phyloP scores from a whole-genome alignment of 2,888 invertebrate species.

The Ceramica pisi region DNA sequence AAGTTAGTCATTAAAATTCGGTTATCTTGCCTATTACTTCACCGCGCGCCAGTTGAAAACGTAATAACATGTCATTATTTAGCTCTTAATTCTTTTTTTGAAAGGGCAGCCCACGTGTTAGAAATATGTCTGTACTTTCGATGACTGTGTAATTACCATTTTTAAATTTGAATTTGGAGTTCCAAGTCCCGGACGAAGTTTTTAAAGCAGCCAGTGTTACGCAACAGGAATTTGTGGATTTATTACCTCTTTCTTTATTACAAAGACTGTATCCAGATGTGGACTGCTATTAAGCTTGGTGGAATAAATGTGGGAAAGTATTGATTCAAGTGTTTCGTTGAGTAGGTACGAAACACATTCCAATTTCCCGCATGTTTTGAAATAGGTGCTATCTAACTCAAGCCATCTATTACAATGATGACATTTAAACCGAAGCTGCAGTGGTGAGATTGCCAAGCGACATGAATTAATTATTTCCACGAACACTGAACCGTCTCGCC shows the following conservation, averaged over 20 bases:
- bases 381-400: conserved; percentile 19
- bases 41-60: conserved; percentile 71
- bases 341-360: conserved; percentile 21
- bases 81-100: conserved; percentile 68
- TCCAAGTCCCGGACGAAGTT: conserved; percentile 10
- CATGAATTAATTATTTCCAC: conserved; percentile 44
- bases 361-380: conserved; percentile 31
- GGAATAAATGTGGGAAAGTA: conserved; percentile 32
- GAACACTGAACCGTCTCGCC: conserved; percentile 33
- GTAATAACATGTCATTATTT: conserved; percentile 81
- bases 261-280: conserved; percentile 3
- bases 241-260: conserved; percentile 31
- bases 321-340: conserved; percentile 31
- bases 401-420: conserved; percentile 33
- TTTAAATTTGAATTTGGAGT: conserved; percentile 48
- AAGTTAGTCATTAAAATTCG: conserved; percentile 76
- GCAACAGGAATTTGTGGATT: conserved; percentile 33
- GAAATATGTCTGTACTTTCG: conserved; percentile 52
- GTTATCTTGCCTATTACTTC: conserved; percentile 72
- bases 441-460: conserved; percentile 40
- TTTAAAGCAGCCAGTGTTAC: conserved; percentile 36
- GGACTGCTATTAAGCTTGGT: background rate
- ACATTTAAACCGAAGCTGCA: conserved; percentile 36
- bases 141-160: conserved; percentile 48
- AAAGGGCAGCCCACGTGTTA: conserved; percentile 46